Evolutionary conservation across 1,140 invertebrate genomes (phyloP).

Genomic region (Temnothorax nylanderi): DNA sequence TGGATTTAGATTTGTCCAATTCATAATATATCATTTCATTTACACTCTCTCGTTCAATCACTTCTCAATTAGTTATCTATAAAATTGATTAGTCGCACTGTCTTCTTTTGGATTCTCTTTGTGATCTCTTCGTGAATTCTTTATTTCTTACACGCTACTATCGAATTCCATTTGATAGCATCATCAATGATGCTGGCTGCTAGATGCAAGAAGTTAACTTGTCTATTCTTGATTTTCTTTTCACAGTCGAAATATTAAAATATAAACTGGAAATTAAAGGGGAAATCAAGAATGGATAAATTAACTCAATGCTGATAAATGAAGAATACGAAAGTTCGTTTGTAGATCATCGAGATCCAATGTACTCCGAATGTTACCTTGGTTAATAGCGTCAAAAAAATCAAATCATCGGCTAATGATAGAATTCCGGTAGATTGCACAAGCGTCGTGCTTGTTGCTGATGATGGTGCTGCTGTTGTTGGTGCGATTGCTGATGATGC

Average conservation of each 20-base stretch:
- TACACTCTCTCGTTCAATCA: slow-evolving; percentile 8
- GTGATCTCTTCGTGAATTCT: neutral
- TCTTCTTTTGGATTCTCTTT: neutral
- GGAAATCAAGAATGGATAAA: neutral
- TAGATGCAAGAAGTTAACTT: neutral
- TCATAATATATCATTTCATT: neutral
- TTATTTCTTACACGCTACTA: neutral
- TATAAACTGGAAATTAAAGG: neutral
- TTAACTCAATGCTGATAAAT: neutral
- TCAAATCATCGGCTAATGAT: slow-evolving; percentile 76
- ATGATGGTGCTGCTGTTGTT: slow-evolving; percentile 71
- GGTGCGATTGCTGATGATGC: slow-evolving; percentile 75
- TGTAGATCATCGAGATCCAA: neutral
- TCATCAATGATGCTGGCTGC: neutral
- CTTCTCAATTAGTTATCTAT: neutral
- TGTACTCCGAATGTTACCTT: neutral
- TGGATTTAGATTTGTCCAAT: slow-evolving; percentile 1
- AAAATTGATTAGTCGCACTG: slow-evolving; percentile 7
- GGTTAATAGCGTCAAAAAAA: neutral
- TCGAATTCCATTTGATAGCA: neutral
- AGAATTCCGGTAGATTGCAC: slow-evolving; percentile 84
- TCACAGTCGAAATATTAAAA: neutral
- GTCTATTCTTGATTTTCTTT: slow-evolving; percentile 14
- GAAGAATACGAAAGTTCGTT: neutral
- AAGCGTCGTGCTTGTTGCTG: slow-evolving; percentile 79